Base-by-base conservation (phyloP, 2,888 invertebrate genomes). In the Torymus auratus region DNA sequence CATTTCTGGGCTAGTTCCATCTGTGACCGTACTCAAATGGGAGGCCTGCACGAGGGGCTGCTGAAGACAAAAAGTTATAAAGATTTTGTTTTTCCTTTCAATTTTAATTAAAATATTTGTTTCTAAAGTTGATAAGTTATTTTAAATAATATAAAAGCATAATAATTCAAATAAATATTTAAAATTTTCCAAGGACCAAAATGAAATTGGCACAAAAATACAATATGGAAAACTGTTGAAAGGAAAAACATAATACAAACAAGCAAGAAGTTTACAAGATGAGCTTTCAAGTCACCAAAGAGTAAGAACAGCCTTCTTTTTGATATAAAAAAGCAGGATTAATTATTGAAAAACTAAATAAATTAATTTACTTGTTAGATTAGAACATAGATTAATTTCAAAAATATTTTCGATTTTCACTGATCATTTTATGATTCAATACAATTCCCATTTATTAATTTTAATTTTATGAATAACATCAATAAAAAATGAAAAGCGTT, bases 1-100 rank as follows among this genome's bases (percentile, higher is more conserved):
- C n/a, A 41, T 17, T 20, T 4, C 14, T 77, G 61, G 69, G 68
- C 73, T 62, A 72, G 71, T 71, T 81, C 72, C 60, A n/a, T 74
- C 78, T 81, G 72, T 73, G 81, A 73, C 78, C 69, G 52, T 78
- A 73, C 14, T 61, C 13, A 61, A 62, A 76, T 80, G n/a, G 61
- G 56, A 76, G 80, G 68, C 71, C 80, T 76, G 80, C 76, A 80
- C 60, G 77, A 81, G 76, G 69, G 78, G 73, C 73, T 73, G 81
- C 81, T 78, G 77, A 81, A 58, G 78, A 60, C 41, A 72, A 52
- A 67, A 17, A 75, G 15, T 72, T 73, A 15, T 50, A 75, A 50
- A 68, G 10, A 55, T 15, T 72, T 53, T 79, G 69, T 41, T 74
- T 74, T 58, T 78, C 62, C 70, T 74, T 81, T 74, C 65, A 62